phyloP scores from a whole-genome alignment of 2,888 invertebrate species.

The Noctua comes region DNA sequence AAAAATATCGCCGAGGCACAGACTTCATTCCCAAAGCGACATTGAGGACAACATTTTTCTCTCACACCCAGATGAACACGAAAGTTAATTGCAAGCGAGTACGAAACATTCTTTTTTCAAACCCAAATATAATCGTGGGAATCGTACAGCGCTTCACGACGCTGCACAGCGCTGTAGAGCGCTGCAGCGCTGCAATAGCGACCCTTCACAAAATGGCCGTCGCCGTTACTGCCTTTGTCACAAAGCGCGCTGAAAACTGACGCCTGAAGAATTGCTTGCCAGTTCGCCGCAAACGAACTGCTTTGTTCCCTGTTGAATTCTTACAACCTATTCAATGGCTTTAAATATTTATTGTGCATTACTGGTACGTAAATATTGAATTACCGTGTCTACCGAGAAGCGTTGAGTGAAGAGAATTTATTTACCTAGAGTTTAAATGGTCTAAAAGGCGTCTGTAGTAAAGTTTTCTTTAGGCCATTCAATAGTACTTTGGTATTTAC shows the following conservation, averaged over 20 bases:
- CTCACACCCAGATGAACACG: constrained; percentile 40
- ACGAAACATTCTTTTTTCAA: constrained; percentile 49
- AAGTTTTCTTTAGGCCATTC: background rate
- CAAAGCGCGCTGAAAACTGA: constrained; percentile 69
- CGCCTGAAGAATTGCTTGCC: constrained; percentile 71
- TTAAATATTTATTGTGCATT: constrained; percentile 53
- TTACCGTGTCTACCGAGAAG: background rate
- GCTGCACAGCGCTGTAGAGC: constrained; percentile 13
- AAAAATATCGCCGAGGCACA: constrained; percentile 18
- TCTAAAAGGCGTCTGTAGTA: background rate
- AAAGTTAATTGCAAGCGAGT: constrained; percentile 54
- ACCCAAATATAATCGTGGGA: constrained; percentile 56
- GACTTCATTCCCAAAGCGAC: constrained; percentile 9
- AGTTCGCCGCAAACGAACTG: constrained; percentile 61
- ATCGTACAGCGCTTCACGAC: constrained; percentile 35
- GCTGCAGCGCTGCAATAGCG: constrained; percentile 44
- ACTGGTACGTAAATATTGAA: constrained; percentile 33
- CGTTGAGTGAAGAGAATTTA: constrained; percentile 18
- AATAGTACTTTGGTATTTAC: background rate
- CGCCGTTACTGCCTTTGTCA: constrained; percentile 67
- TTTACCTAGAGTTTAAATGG: constrained; percentile 3
- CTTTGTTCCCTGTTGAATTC: constrained; percentile 65
- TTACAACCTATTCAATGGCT: constrained; percentile 49
- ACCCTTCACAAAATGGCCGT: constrained; percentile 63
- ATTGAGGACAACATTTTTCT: constrained; percentile 33